Percentiles rank a stretch among this genome's conserved stretches.
These are phyloP conservation scores for Agelas oroides DNA, from an alignment of 37 sponge, comb jelly and placozoan species.

Conservation along the genomic window DNA sequence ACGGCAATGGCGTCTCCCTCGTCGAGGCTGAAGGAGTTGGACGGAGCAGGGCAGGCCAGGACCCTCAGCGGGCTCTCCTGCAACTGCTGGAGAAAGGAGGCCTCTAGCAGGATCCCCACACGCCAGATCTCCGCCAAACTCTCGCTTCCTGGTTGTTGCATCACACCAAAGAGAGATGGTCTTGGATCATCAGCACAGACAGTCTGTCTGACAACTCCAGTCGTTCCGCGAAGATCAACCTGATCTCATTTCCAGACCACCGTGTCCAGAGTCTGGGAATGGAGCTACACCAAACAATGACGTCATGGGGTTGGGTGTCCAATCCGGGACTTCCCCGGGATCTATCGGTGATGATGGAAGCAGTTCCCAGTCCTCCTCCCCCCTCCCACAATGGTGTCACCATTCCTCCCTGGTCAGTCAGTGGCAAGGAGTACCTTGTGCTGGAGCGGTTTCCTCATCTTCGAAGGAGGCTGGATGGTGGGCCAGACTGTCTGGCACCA, in stretches of 20 bases:
- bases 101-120: conserved; percentile 20
- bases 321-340: too few species aligned
- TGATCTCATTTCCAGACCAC: too few species aligned
- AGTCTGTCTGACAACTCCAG: too few species aligned
- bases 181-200: too few species aligned
- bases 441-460: conserved; percentile 47
- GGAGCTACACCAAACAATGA: too few species aligned
- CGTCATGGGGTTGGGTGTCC: too few species aligned
- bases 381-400: conserved; percentile 2
- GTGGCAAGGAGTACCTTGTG: conserved; percentile 34
- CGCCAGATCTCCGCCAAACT: conserved; percentile 3
- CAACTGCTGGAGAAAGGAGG: conserved; percentile 5
- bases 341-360: too few species aligned
- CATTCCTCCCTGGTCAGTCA: conserved; percentile 50
- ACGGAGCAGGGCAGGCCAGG: background rate
- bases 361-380: too few species aligned
- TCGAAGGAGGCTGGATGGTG: conserved; percentile 31
- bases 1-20: background rate
- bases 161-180: background rate
- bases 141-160: background rate
- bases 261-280: too few species aligned
- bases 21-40: too few species aligned
- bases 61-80: conserved; percentile 16
- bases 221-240: too few species aligned
- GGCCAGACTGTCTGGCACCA: conserved; percentile 17